A percentile compares a stretch with the other conserved stretches of the same genome.
Evolutionary conservation across 2,113 vertebrate species (phyloP).

Genomic region (Nyctibius bracteatus): DNA sequence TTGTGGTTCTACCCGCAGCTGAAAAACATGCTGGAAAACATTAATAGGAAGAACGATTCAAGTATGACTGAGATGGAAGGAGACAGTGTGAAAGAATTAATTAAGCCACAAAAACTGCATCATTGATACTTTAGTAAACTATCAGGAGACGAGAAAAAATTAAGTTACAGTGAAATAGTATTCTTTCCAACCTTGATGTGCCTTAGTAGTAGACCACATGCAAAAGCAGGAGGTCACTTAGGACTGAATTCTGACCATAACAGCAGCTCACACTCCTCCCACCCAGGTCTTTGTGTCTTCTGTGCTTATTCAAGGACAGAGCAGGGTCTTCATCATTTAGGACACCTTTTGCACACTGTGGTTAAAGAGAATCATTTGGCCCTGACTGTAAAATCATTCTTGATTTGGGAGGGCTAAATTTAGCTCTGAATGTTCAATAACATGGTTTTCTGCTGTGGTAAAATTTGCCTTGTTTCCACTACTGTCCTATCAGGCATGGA

Average conservation of each 20-base stretch:
- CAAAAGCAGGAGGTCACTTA: slow-evolving; percentile 24
- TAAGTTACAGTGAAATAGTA: not conserved
- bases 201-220: not conserved
- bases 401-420: not conserved
- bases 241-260: not conserved
- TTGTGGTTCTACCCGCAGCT: slow-evolving; percentile 22
- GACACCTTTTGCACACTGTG: not conserved
- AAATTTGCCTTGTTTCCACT: not conserved
- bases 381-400: not conserved
- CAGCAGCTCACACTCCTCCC: slow-evolving; percentile 20
- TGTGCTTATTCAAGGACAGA: slow-evolving; percentile 29
- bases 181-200: slow-evolving; percentile 37
- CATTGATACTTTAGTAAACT: not conserved
- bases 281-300: not conserved
- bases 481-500: not conserved
- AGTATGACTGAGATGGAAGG: not conserved
- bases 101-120: not conserved
- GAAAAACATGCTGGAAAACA: slow-evolving; percentile 52
- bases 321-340: slow-evolving; percentile 26
- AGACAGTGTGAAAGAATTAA: slow-evolving; percentile 28
- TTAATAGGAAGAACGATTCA: slow-evolving; percentile 42
- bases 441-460: not conserved
- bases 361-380: slow-evolving; percentile 28
- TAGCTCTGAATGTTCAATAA: not conserved
- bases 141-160: not conserved